Evolutionary conservation across 2,113 vertebrate genomes (phyloP).

Genomic region (Tichodroma muraria): DNA sequence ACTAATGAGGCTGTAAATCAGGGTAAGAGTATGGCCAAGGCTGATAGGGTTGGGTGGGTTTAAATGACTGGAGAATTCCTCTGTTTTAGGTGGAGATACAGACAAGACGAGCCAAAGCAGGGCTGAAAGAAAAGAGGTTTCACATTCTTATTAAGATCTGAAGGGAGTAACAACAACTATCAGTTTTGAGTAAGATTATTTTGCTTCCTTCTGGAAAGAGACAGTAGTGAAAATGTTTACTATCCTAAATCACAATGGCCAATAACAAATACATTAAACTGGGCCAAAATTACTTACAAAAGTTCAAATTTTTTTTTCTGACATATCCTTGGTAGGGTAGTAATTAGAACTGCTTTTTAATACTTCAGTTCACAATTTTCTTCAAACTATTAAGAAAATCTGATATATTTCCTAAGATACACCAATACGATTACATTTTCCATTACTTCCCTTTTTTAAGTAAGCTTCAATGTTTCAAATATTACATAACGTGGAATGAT

Average conservation of each 20-base stretch:
- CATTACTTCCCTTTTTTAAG: not conserved
- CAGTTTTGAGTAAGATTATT: not conserved
- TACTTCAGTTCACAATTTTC: not conserved
- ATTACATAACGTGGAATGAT: not conserved
- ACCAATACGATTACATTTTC: not conserved
- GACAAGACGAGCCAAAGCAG: not conserved
- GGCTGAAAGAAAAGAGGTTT: not conserved
- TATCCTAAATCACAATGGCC: not conserved
- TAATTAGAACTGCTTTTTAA: not conserved
- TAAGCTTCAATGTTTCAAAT: not conserved
- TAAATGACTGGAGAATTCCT: not conserved
- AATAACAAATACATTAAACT: not conserved
- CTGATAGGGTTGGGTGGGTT: conserved; percentile 4
- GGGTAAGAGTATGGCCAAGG: not conserved
- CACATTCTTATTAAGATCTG: not conserved
- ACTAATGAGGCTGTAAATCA: conserved; percentile 45
- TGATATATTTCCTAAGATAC: not conserved
- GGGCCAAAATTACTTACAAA: not conserved
- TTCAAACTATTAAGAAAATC: not conserved
- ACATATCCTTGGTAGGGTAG: not conserved
- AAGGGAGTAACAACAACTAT: not conserved
- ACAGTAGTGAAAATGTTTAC: not conserved
- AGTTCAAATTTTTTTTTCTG: not conserved
- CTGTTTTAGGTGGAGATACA: not conserved
- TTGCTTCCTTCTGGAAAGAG: not conserved